These are phyloP conservation scores for Athalia cordata DNA, from an alignment of 2,888 invertebrate genomes.

Conservation along the genomic window DNA sequence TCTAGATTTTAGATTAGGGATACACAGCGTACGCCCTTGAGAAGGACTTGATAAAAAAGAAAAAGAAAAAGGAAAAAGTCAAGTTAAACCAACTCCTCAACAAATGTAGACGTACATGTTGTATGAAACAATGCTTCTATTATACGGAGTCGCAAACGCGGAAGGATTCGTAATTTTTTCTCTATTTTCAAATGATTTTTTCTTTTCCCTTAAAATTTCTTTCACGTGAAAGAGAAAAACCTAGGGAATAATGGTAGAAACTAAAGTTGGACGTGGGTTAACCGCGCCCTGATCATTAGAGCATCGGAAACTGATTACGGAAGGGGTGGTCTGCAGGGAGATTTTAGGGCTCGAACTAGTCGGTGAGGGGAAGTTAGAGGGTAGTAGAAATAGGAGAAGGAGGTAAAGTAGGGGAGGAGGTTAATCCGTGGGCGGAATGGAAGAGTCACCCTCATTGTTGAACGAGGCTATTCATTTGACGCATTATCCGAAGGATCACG, in stretches of 20 bases:
- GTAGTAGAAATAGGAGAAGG: too few relatives aligned
- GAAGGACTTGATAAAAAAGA: not conserved
- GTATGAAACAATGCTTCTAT: too few relatives aligned
- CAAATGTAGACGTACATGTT: too few relatives aligned
- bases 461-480: conserved; percentile 67
- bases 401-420: conserved; percentile 7
- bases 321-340: conserved; percentile 56
- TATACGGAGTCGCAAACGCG: too few relatives aligned
- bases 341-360: conserved; percentile 1
- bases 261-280: conserved; percentile 9
- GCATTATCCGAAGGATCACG: conserved; percentile 69
- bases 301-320: conserved; percentile 70
- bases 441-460: conserved; percentile 69
- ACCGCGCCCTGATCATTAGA: conserved; percentile 67
- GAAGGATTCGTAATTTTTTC: not conserved
- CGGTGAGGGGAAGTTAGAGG: too few relatives aligned
- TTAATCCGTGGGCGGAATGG: conserved; percentile 45
- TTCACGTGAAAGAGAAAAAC: conserved; percentile 16
- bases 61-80: not conserved
- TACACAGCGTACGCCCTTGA: not conserved
- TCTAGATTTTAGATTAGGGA: conserved; percentile 41
- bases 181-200: not conserved
- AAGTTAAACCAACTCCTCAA: not conserved
- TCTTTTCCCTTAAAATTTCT: not conserved
- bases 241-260: not conserved